phyloP scores from a whole-genome alignment of 1,140 invertebrate species.

The Neelides sp. region DNA sequence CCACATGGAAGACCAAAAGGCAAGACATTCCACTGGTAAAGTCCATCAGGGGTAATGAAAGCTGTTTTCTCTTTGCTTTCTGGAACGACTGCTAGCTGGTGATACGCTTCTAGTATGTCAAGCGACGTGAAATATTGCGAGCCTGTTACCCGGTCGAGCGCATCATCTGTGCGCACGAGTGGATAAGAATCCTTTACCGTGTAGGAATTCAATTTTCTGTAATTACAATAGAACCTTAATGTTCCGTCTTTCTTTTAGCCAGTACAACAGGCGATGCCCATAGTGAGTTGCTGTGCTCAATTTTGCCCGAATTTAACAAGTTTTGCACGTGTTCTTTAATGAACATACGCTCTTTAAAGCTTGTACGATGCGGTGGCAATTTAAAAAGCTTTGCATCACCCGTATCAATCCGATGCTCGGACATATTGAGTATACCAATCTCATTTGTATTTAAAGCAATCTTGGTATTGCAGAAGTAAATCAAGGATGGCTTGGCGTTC shows the following conservation, averaged over 20 bases:
- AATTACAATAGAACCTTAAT: too few relatives aligned
- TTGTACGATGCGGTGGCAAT: too few relatives aligned
- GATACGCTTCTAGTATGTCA: slow-evolving; percentile 39
- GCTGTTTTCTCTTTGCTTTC: slow-evolving; percentile 38
- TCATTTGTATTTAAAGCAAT: too few relatives aligned
- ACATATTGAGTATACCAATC: too few relatives aligned
- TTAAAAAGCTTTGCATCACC: too few relatives aligned
- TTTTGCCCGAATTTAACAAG: slow-evolving; percentile 15
- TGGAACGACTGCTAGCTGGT: slow-evolving; percentile 38
- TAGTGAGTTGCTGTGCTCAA: slow-evolving; percentile 8
- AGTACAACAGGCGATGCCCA: slow-evolving; percentile 12
- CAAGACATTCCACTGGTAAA: slow-evolving; percentile 35
- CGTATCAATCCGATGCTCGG: too few relatives aligned
- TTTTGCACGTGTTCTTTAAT: slow-evolving; percentile 23
- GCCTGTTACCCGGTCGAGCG: slow-evolving; percentile 37
- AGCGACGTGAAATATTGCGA: slow-evolving; percentile 36
- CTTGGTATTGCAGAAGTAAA: not conserved
- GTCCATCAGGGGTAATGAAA: slow-evolving; percentile 34
- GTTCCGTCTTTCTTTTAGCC: slow-evolving; percentile 9
- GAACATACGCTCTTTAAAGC: too few relatives aligned
- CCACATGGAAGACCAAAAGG: slow-evolving; percentile 33
- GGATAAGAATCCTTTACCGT: slow-evolving; percentile 37
- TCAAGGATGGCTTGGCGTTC: not conserved
- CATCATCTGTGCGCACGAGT: slow-evolving; percentile 38
- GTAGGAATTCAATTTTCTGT: slow-evolving; percentile 34